Base-by-base conservation (phyloP, 2,797 vertebrate genomes). In the Phoeniculus purpureus region DNA sequence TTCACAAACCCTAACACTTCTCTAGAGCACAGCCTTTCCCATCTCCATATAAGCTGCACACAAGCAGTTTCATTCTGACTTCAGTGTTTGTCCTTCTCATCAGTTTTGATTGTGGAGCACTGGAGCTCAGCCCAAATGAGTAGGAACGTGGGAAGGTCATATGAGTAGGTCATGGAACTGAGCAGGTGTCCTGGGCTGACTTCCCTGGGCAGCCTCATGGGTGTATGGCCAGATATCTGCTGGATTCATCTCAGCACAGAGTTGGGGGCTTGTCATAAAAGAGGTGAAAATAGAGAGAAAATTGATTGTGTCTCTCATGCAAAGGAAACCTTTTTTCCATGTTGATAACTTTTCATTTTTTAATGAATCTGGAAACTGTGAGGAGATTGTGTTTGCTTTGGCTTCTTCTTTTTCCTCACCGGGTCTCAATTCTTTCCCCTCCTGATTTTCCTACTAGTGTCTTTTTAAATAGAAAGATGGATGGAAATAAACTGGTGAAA, bases 11-110 rank as follows among this genome's bases (percentile, higher is more conserved):
- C 31, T 27, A 34, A 32, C n/a, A 15, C 48, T 48, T 10, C 48
- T 18, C 19, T 29, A 16, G 5, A 47, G 27, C 54, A 29, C 55
- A 48, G 5, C n/a, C 40, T 64, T 40, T 37, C 34, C 5, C 6
- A 15, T 1, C 20, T 12, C 79, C 51, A 17, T 14, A 29, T 1
- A 29, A 18, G 1, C 32, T 3, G 31, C n/a, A n/a, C n/a, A n/a
- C n/a, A n/a, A n/a, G n/a, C n/a, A 7, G 50, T 29, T 65, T 26
- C 20, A 8, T 21, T 29, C 65, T n/a, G 54, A 9, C 20, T 5
- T 34, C 76, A 58, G 31, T 4, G 2, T 22, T n/a, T 27, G 58
- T n/a, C 25, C 40, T 54, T 52, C 37, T 66, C 34, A 20, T 6
- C 55, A 29, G 3, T 16, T 12, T 34, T 79, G 81, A 84, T 48